Evolutionary conservation across 2,888 invertebrate species (phyloP), one percentile per base, ranked within the genome.

Genomic region (Alsophila aescularia): DNA sequence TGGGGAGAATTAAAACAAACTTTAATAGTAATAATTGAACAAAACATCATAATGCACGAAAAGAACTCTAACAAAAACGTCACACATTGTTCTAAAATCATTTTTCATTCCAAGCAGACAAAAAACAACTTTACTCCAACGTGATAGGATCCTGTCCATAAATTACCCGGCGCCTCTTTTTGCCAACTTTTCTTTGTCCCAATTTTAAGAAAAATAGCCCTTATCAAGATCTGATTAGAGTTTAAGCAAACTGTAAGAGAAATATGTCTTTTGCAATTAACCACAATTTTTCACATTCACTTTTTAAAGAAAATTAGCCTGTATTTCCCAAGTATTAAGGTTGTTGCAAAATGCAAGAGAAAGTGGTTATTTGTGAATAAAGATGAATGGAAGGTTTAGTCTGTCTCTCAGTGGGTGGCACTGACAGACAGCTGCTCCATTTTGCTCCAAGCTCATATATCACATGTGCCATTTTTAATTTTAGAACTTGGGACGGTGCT

Each of bases 381-480:
- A 88, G 88, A 89, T 85, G 87, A 87, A 90, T 88, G 85, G 79
- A 75, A 64, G 66, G 75, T 74, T 75, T 75, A 68, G 57, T 59
- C 72, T 82, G 83, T 83, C 87, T 79, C 81, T 70, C 75, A 69
- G 78, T 85, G 83, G 88, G 87, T 87, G 87, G 88, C 84, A 86
- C 78, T 87, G 89, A 88, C 81, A 82, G 86, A 86, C 87, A 85
- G 87, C 83, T 83, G 85, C 74, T 83, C 77, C 74, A 76, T 81
- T 86, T 77, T 70, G 74, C 78, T 72, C 67, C 72, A 68, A 73
- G 70, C 64, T 68, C 70, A 62, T 67, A 58, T 64, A 64, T 71
- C 68, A 67, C 64, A 69, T 70, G 65, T 69, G 75, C 76, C 73
- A 77, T 85, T 86, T 87, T 87, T 83, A 84, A 82, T 81, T 84